These are phyloP conservation scores for Microtus californicus DNA, from an alignment of 2,797 vertebrate species.

Conservation along the genomic window DNA sequence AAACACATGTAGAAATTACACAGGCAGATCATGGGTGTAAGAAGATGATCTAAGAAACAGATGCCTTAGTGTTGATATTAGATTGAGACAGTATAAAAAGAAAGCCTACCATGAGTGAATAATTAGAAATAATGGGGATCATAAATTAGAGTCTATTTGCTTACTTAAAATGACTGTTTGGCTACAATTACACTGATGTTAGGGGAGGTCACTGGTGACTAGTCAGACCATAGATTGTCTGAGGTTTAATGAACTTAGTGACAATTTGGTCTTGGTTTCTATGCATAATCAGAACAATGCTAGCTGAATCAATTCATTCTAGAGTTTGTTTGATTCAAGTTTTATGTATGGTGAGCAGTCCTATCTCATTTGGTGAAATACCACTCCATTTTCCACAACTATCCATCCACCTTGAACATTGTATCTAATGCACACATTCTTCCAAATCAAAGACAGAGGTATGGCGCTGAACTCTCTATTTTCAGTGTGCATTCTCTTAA, in stretches of 20 bases:
- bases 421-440: no score
- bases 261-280: background rate
- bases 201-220: no score
- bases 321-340: background rate
- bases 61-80: background rate
- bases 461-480: background rate
- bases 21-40: background rate
- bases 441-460: background rate
- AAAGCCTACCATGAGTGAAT: background rate
- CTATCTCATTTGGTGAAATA: background rate
- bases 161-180: background rate
- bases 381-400: background rate
- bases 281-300: background rate
- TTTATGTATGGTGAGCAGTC: fast-evolving
- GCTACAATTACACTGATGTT: background rate
- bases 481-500: background rate
- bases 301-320: background rate
- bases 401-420: background rate
- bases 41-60: background rate
- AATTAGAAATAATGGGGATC: background rate
- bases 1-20: background rate
- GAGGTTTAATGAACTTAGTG: background rate
- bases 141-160: background rate
- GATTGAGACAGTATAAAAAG: background rate
- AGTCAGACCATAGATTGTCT: background rate